These are phyloP conservation scores for Hymenopus coronatus DNA, from an alignment of 2,888 invertebrate genomes.

Conservation along the genomic window DNA sequence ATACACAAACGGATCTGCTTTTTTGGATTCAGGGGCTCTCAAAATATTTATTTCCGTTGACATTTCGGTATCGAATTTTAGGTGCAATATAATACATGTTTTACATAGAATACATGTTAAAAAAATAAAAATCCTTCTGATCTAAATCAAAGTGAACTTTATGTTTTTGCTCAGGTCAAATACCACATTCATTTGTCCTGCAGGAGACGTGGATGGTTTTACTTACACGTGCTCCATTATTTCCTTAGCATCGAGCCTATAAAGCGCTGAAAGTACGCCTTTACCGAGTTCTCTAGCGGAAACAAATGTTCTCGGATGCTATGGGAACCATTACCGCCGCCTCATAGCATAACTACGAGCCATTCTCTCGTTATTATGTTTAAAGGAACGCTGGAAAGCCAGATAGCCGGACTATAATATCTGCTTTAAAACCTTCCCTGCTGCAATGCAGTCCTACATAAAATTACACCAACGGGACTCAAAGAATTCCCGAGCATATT, in stretches of 20 bases:
- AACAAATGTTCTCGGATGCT: not conserved
- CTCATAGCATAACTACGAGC: not conserved
- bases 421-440: constrained; percentile 22
- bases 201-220: not conserved
- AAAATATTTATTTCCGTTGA: too few relatives aligned
- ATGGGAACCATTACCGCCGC: not conserved
- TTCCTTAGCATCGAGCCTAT: not conserved
- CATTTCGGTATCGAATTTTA: too few relatives aligned
- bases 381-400: not conserved
- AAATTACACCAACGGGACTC: constrained; percentile 29
- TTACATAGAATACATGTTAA: too few relatives aligned
- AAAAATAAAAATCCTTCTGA: too few relatives aligned
- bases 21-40: too few relatives aligned
- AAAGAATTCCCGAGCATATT: constrained; percentile 25
- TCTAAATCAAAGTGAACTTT: too few relatives aligned
- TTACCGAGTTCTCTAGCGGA: not conserved
- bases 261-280: not conserved
- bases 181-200: not conserved
- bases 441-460: constrained; percentile 32
- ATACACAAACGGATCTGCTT: too few relatives aligned
- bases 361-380: not conserved
- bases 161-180: too few relatives aligned
- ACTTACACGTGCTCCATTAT: not conserved
- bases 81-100: too few relatives aligned
- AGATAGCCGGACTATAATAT: not conserved